Evolutionary conservation across 2,888 invertebrate genomes (phyloP).

Genomic region (Mimachlamys varia): DNA sequence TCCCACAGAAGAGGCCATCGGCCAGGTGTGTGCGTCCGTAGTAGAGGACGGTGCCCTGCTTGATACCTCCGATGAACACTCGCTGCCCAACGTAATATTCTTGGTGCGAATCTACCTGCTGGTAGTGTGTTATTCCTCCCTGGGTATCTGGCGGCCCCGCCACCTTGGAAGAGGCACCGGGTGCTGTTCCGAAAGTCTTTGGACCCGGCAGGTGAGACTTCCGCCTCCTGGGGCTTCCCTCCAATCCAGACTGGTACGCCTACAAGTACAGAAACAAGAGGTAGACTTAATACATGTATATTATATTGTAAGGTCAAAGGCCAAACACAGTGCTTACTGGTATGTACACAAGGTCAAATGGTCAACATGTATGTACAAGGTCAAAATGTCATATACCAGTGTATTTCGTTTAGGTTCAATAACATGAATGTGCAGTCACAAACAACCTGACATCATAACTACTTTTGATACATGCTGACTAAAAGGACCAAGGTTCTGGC

Average conservation of each 20-base stretch:
- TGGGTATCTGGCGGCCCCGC: constrained; percentile 9
- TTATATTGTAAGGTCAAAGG: not conserved
- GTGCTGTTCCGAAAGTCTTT: constrained; percentile 43
- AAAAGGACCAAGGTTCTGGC: too few species aligned
- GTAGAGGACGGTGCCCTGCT: constrained; percentile 83
- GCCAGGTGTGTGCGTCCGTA: constrained; percentile 85
- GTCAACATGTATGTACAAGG: not conserved
- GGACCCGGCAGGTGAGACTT: constrained; percentile 51
- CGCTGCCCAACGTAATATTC: constrained; percentile 79
- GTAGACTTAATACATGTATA: not conserved
- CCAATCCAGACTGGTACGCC: constrained; percentile 45
- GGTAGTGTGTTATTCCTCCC: constrained; percentile 29
- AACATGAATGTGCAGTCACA: too few species aligned
- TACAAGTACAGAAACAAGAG: constrained; percentile 42
- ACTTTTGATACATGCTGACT: too few species aligned
- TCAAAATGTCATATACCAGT: not conserved
- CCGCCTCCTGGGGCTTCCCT: constrained; percentile 48
- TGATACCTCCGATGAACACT: constrained; percentile 82
- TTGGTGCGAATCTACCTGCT: constrained; percentile 48
- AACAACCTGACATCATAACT: too few species aligned
- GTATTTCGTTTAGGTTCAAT: too few species aligned
- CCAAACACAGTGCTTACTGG: not conserved
- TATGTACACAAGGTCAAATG: not conserved
- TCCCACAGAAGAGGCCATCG: constrained; percentile 86
- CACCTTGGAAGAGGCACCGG: not conserved